phyloP scores from a whole-genome alignment of 2,888 invertebrate species.

The Fissipunctia ypsillon region DNA sequence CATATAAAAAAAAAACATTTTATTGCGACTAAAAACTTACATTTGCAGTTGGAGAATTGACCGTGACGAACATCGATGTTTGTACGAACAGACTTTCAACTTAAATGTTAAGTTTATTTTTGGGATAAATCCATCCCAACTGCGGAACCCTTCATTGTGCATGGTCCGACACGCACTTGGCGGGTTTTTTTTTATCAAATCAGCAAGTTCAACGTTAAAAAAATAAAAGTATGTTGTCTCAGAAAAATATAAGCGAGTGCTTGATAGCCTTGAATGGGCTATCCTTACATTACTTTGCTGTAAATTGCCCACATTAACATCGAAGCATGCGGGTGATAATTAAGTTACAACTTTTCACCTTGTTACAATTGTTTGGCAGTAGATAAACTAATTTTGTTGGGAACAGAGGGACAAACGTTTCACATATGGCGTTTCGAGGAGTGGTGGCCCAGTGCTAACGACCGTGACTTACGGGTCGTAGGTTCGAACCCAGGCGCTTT shows the following conservation, averaged over 20 bases:
- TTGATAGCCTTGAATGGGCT: constrained; percentile 30
- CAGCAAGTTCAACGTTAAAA: neutral
- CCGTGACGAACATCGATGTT: too few relatives aligned
- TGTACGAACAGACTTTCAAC: too few relatives aligned
- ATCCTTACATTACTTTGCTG: constrained; percentile 6
- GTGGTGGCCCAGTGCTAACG: too few relatives aligned
- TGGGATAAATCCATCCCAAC: too few relatives aligned
- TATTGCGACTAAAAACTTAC: too few relatives aligned
- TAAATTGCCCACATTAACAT: constrained; percentile 32
- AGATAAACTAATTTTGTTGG: constrained; percentile 8
- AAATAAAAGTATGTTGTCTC: neutral
- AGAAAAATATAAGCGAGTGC: neutral
- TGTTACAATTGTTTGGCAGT: constrained; percentile 20
- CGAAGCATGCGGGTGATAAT: constrained; percentile 44
- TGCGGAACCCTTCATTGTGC: too few relatives aligned
- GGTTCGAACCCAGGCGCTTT: too few relatives aligned
- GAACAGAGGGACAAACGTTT: neutral
- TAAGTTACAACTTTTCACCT: constrained; percentile 46
- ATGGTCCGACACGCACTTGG: neutral
- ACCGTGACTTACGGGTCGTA: too few relatives aligned
- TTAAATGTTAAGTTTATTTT: too few relatives aligned
- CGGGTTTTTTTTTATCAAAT: neutral
- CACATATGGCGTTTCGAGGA: neutral
- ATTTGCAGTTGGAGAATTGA: too few relatives aligned
- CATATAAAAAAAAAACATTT: too few relatives aligned